phyloP scores from a whole-genome alignment of 2,113 vertebrate genomes.

The Gopherus flavomarginatus region DNA sequence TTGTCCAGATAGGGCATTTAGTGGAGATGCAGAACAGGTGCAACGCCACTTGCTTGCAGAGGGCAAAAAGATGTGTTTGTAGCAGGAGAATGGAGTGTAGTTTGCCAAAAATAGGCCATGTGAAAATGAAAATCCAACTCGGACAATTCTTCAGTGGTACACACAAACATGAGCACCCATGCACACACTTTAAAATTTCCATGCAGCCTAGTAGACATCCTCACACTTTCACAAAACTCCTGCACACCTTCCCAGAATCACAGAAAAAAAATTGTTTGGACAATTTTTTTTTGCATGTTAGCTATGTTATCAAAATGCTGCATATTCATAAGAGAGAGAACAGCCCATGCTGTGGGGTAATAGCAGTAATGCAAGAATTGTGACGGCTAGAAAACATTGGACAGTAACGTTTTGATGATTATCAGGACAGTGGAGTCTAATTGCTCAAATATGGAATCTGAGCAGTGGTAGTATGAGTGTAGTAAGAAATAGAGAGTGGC shows the following conservation, averaged over 20 bases:
- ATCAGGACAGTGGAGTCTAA: constrained; percentile 56
- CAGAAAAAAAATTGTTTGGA: not conserved
- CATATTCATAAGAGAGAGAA: not conserved
- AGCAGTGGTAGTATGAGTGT: not conserved
- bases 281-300: accelerated
- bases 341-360: constrained; percentile 5
- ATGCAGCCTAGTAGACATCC: not conserved
- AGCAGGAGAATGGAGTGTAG: not conserved
- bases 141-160: not conserved
- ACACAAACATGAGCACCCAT: not conserved
- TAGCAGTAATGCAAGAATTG: not conserved
- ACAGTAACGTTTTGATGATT: constrained; percentile 62
- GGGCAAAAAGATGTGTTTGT: not conserved
- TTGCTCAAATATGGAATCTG: constrained; percentile 12
- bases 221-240: not conserved
- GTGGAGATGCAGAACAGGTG: not conserved
- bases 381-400: constrained; percentile 25
- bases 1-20: not conserved
- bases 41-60: not conserved
- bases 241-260: not conserved
- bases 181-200: not conserved
- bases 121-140: not conserved
- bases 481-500: accelerated
- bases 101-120: not conserved
- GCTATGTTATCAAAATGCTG: accelerated